phyloP scores from a whole-genome alignment of 2,797 vertebrate genomes.

The Myoxocephalus aenaeus region DNA sequence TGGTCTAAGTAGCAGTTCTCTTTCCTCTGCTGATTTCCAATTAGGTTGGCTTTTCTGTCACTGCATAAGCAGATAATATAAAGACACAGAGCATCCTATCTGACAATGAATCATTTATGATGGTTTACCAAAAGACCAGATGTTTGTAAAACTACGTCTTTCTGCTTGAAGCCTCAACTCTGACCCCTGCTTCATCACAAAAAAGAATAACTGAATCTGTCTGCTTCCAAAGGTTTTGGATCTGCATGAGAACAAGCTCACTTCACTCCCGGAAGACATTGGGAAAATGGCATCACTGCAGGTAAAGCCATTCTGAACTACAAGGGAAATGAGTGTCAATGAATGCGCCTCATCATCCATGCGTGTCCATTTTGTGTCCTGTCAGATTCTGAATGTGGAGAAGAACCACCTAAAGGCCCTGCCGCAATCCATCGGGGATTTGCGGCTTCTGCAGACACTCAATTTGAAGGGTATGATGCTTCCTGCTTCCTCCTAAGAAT shows the following conservation, averaged over 20 bases:
- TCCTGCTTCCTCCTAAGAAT: not conserved
- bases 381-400: conserved; percentile 93
- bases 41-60: not conserved
- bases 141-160: not conserved
- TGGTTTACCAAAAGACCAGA: not conserved
- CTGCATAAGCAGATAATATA: not conserved
- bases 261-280: conserved; percentile 88
- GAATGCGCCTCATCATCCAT: not conserved
- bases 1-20: not conserved
- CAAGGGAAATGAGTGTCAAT: not conserved
- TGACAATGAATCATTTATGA: not conserved
- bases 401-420: conserved; percentile 89
- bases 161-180: not conserved
- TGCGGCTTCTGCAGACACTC: conserved; percentile 91
- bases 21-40: not conserved
- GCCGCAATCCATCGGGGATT: conserved; percentile 87
- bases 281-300: conserved; percentile 89
- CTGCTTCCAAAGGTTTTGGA: conserved; percentile 89
- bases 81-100: not conserved
- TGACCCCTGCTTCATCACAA: not conserved
- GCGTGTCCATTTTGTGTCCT: conserved; percentile 17
- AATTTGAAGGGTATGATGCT: conserved; percentile 88
- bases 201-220: conserved; percentile 12
- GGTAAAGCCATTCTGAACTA: conserved; percentile 75
- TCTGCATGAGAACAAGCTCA: conserved; percentile 92